Conservation (phyloP, 1,140 invertebrate genomes). For the Diorhabda carinulata region DNA sequence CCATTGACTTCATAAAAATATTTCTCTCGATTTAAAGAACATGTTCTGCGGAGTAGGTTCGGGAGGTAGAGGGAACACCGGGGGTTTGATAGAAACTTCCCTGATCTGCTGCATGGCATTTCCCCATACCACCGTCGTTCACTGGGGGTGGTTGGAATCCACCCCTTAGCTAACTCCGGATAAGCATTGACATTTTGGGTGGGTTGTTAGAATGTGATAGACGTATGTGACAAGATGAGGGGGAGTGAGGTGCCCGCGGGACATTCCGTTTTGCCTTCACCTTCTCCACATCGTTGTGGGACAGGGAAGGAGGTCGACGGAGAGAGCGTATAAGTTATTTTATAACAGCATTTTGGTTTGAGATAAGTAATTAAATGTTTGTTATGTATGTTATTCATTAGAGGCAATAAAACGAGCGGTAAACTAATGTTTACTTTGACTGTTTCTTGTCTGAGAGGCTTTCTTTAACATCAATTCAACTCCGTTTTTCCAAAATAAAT, state of each 20-base stretch:
- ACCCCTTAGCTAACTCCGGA: constrained; percentile 24
- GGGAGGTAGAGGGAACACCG: background rate
- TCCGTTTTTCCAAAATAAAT: too few relatives aligned
- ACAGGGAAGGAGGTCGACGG: constrained; percentile 4
- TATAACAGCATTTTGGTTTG: too few relatives aligned
- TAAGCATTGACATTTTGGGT: constrained; percentile 39
- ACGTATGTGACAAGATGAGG: constrained; percentile 25
- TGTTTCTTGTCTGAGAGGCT: too few relatives aligned
- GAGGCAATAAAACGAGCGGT: too few relatives aligned
- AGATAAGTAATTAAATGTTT: too few relatives aligned
- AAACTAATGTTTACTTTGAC: too few relatives aligned
- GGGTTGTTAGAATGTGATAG: constrained; percentile 36
- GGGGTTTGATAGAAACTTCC: constrained; percentile 3
- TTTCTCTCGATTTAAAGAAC: background rate
- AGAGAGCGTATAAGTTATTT: too few relatives aligned
- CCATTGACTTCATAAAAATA: constrained; percentile 1
- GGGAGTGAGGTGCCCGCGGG: constrained; percentile 26
- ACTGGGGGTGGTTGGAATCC: constrained; percentile 9
- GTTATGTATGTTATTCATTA: too few relatives aligned
- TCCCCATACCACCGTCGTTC: constrained; percentile 24
- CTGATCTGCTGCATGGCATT: constrained; percentile 31
- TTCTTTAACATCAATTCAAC: too few relatives aligned
- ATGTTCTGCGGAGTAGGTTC: constrained; percentile 1
- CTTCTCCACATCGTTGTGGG: constrained; percentile 16
- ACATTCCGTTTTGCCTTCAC: constrained; percentile 24